Base-by-base conservation (phyloP, 2,113 vertebrate genomes). In the Takifugu bimaculatus region DNA sequence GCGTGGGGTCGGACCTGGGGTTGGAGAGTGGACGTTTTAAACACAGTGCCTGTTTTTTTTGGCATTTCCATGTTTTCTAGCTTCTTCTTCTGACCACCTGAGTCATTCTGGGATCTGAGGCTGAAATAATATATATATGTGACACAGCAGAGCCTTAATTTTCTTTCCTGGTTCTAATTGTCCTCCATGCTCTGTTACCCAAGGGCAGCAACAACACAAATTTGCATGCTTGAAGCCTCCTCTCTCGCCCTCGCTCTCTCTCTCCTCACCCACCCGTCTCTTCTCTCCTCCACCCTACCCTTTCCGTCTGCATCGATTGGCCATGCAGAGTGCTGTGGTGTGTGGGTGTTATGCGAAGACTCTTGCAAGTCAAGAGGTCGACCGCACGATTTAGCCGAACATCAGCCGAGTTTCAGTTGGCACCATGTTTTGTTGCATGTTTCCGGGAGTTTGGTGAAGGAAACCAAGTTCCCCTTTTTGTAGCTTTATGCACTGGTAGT, bases 171-270 rank as follows among this genome's bases (percentile, higher is more conserved):
- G 68, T 75, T 68, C 70, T 81, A 84, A 87, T 85, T 81, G 81
- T 83, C 81, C 83, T 84, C 74, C 63, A 73, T 81, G 78, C 81
- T 82, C 68, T 55, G 67, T 63, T 66, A 77, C 76, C 56, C 78
- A 82, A 80, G 83, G 86, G 72, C 80, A 77, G 63, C 67, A 69
- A 55, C 72, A 75, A 71, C 79, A 75, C 72, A 77, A 75, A 83
- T 81, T 77, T 76, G 72, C 81, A 39, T 80, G 76, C 74, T 75
- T 62, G 67, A 47, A 50, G 15, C 49, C 39, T 52, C 54, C 66
- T 68, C 54, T 63, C 60, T 58, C 39, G 52, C 53, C 54, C 54
- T 32, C 26, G 61, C 15, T 27, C 35, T 48, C 27, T 63, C 20
- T 54, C 44, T 47, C 48, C 43, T 35, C 20, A 54, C 7, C 54